These are phyloP conservation scores for Cassiopea xamachana DNA, from an alignment of 30 jellyfish, hydroid and myxozoan species.

Conservation along the genomic window DNA sequence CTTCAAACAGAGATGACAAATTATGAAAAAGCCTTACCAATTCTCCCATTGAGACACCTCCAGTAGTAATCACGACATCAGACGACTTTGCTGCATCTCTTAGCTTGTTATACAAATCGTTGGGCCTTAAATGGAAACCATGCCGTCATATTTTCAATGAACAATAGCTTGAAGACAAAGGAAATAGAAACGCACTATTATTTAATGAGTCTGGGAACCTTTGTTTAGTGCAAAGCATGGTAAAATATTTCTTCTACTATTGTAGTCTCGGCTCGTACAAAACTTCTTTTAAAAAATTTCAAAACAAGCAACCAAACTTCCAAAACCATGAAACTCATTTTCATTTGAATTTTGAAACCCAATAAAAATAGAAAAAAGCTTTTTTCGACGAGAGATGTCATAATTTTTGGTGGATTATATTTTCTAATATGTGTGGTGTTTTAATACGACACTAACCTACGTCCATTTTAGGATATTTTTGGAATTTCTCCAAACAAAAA, in stretches of 20 bases:
- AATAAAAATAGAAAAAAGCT: too few species aligned
- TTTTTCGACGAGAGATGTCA: too few species aligned
- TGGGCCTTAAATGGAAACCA: conserved; percentile 48
- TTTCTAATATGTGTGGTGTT: too few species aligned
- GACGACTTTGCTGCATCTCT: conserved; percentile 56
- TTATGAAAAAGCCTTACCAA: conserved; percentile 55
- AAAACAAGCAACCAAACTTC: not conserved
- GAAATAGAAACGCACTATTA: not conserved
- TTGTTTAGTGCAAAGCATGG: not conserved
- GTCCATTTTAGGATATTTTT: too few species aligned
- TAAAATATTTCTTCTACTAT: not conserved
- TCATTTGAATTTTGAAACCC: too few species aligned
- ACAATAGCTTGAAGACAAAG: not conserved
- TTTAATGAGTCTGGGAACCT: not conserved
- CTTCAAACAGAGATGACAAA: not conserved
- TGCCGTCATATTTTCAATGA: not conserved
- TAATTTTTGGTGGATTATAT: too few species aligned
- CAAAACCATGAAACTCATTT: too few species aligned
- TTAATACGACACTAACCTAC: too few species aligned
- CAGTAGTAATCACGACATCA: conserved; percentile 92
- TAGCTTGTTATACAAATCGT: conserved; percentile 58
- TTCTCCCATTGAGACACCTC: conserved; percentile 99
- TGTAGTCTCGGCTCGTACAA: not conserved
- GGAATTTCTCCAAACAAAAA: too few species aligned
- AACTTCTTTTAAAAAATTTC: not conserved